A percentile compares a stretch with the other conserved stretches of the same genome.
phyloP scores from a whole-genome alignment of 2,888 invertebrate genomes.

The Dryomyza anilis region DNA sequence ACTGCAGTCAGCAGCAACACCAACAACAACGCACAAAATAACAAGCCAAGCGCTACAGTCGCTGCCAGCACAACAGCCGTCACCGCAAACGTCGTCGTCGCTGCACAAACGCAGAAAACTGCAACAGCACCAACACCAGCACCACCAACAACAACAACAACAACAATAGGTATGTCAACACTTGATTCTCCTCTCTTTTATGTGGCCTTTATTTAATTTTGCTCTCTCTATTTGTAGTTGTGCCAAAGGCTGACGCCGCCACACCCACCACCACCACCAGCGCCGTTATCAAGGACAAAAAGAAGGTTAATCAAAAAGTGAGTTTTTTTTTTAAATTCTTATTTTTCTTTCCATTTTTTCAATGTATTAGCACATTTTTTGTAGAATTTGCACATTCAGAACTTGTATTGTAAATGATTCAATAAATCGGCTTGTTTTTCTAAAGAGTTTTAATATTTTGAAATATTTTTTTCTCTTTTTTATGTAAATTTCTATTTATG shows the following conservation, averaged over 20 bases:
- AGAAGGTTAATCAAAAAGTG: constrained; percentile 67
- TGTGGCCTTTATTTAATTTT: not conserved
- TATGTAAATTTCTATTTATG: no score
- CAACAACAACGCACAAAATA: constrained; percentile 31
- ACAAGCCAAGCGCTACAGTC: constrained; percentile 14
- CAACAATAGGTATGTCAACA: constrained; percentile 48
- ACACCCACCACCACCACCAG: constrained; percentile 59
- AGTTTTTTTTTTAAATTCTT: no score
- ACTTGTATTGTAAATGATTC: no score
- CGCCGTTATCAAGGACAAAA: constrained; percentile 63
- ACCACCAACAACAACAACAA: constrained; percentile 37
- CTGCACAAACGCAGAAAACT: constrained; percentile 20
- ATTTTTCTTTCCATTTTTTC: no score
- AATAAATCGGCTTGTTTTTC: no score
- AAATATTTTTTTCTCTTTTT: no score
- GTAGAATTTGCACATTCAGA: no score
- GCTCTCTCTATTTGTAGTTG: constrained; percentile 38
- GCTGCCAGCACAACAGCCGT: constrained; percentile 34
- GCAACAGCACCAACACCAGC: constrained; percentile 23
- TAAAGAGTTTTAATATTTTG: no score
- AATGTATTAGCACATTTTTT: not conserved
- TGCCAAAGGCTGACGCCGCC: constrained; percentile 41
- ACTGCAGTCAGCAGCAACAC: constrained; percentile 25
- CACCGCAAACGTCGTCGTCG: constrained; percentile 27
- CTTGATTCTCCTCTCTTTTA: not conserved